A percentile compares a stretch with the other conserved stretches of the same genome.
phyloP scores from a whole-genome alignment of 2,113 vertebrate genomes.

The Rhinopithecus roxellana region DNA sequence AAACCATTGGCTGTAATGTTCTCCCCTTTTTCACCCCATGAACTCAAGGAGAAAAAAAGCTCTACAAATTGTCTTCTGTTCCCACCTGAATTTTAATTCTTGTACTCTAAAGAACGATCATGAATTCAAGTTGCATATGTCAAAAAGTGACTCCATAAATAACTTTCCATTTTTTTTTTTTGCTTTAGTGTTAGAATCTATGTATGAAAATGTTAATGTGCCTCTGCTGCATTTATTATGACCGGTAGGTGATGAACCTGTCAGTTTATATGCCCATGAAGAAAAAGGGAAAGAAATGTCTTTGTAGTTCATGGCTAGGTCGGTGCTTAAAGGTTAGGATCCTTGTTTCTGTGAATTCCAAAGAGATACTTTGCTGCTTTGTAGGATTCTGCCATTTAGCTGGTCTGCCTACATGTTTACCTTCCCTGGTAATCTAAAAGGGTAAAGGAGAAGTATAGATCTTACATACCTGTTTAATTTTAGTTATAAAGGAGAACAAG shows the following conservation, averaged over 20 bases:
- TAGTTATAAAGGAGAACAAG: slow-evolving; percentile 1
- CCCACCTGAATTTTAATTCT: not conserved
- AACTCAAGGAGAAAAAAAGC: not conserved
- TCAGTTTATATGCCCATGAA: not conserved
- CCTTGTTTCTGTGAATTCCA: not conserved
- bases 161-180: not conserved
- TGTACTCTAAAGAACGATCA: not conserved
- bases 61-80: not conserved
- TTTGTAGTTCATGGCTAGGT: not conserved
- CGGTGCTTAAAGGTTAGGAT: not conserved
- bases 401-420: not conserved
- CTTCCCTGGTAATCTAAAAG: not conserved
- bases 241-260: not conserved
- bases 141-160: not conserved
- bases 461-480: not conserved
- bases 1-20: not conserved
- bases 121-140: not conserved
- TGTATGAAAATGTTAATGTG: not conserved
- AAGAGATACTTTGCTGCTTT: not conserved
- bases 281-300: not conserved
- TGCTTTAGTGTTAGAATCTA: not conserved
- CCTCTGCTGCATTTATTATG: not conserved
- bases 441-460: not conserved
- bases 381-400: not conserved
- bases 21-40: not conserved